Percentiles rank a stretch among this genome's conserved stretches.
Evolutionary conservation across 2,797 vertebrate species (phyloP).

Genomic region (Scolopax bukidnonensis): DNA sequence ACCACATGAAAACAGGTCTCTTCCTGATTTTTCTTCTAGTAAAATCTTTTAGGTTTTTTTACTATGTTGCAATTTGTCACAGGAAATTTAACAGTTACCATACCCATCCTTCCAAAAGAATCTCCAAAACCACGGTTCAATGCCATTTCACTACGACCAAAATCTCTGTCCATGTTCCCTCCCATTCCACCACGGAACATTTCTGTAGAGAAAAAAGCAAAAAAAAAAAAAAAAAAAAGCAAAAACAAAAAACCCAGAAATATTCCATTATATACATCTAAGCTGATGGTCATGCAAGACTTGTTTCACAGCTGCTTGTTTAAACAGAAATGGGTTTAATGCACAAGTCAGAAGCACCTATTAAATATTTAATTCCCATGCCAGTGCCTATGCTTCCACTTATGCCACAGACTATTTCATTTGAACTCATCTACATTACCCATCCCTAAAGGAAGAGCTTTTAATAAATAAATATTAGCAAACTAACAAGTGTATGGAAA

Average conservation of each 20-base stretch:
- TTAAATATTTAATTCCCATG: slow-evolving; percentile 26
- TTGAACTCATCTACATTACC: slow-evolving; percentile 43
- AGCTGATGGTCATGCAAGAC: not conserved
- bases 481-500: not conserved
- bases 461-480: not conserved
- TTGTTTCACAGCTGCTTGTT: not conserved
- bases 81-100: slow-evolving; percentile 36
- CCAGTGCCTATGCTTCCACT: slow-evolving; percentile 1
- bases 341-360: not conserved
- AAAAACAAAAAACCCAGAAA: not conserved
- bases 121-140: slow-evolving; percentile 93
- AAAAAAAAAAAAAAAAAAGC: not conserved
- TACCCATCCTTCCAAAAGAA: slow-evolving; percentile 95
- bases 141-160: slow-evolving; percentile 89
- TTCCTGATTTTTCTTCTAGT: not conserved
- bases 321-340: slow-evolving; percentile 15
- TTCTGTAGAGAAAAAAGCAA: slow-evolving; percentile 76
- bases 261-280: not conserved
- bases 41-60: not conserved
- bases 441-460: slow-evolving; percentile 28
- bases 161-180: slow-evolving; percentile 91
- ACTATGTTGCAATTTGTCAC: not conserved
- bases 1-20: not conserved
- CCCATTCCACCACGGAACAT: slow-evolving; percentile 93
- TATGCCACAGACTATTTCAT: slow-evolving; percentile 40